Conservation (phyloP, 1,140 invertebrate genomes). For the Drosophila truncata region DNA sequence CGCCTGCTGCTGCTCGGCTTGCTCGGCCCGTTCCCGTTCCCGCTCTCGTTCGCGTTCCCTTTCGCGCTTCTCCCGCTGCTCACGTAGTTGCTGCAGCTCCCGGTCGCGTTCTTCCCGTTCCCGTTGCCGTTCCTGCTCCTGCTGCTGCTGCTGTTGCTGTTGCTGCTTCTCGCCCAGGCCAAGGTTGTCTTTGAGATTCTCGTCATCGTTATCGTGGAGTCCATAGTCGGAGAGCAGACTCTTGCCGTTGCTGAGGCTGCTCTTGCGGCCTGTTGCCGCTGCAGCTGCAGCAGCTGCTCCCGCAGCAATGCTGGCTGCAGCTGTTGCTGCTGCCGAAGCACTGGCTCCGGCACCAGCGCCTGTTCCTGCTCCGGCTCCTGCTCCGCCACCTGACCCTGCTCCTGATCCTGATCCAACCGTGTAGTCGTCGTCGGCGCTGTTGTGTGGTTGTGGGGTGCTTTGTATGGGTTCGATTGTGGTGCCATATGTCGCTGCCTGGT, state of each 20-base stretch:
- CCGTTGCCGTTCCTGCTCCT: conserved; percentile 44
- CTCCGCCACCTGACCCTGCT: conserved; percentile 23
- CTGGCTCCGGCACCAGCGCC: conserved; percentile 23
- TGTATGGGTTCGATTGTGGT: conserved; percentile 78
- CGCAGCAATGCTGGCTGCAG: conserved; percentile 36
- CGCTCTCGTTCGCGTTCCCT: conserved; percentile 49
- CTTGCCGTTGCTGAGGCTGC: conserved; percentile 58
- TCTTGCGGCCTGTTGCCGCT: conserved; percentile 49
- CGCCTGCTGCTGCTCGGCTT: conserved; percentile 54
- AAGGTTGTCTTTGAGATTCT: conserved; percentile 85
- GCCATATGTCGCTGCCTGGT: conserved; percentile 84
- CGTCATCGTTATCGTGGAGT: conserved; percentile 83
- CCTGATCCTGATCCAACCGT: conserved; percentile 28
- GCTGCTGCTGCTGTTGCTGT: conserved; percentile 56
- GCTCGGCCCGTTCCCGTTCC: conserved; percentile 37
- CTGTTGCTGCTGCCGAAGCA: conserved; percentile 28
- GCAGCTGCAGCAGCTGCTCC: conserved; percentile 35
- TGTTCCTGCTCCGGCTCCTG: conserved; percentile 26
- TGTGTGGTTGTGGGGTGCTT: conserved; percentile 74
- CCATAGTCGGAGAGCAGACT: conserved; percentile 58
- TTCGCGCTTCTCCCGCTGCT: conserved; percentile 60
- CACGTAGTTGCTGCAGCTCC: conserved; percentile 59
- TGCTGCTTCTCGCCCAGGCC: conserved; percentile 81
- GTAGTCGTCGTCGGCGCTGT: conserved; percentile 70
- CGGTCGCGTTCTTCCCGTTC: conserved; percentile 64